phyloP scores from a whole-genome alignment of 2,797 vertebrate species.

The Xenopus petersii region DNA sequence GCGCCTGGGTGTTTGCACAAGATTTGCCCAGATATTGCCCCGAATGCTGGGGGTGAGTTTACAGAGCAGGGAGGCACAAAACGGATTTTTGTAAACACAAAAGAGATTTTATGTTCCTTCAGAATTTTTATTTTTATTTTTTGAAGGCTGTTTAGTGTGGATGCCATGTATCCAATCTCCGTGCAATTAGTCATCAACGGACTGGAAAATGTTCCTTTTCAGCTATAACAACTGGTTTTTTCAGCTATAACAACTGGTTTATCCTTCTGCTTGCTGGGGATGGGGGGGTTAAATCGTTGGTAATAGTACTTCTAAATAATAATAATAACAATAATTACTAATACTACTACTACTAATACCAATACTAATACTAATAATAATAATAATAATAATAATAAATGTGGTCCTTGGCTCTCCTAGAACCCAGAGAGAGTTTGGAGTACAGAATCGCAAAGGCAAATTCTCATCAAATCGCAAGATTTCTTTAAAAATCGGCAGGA shows the following conservation, averaged over 20 bases:
- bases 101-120: background rate
- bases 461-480: constrained; percentile 59
- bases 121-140: background rate
- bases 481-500: constrained; percentile 55
- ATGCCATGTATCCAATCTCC: constrained; percentile 28
- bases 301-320: too few relatives aligned
- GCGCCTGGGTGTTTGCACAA: constrained; percentile 10
- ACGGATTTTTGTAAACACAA: constrained; percentile 22
- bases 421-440: constrained; percentile 44
- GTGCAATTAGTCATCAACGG: constrained; percentile 42
- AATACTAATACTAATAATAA: too few relatives aligned
- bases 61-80: background rate
- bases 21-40: background rate
- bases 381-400: too few relatives aligned
- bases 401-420: background rate
- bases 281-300: too few relatives aligned
- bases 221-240: constrained; percentile 36
- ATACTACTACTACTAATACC: too few relatives aligned
- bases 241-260: constrained; percentile 24
- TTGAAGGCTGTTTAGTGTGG: constrained; percentile 28
- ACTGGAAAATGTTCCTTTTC: constrained; percentile 45
- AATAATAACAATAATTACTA: too few relatives aligned
- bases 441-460: constrained; percentile 49
- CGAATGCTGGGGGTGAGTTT: too few relatives aligned
- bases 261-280: background rate